Percentiles rank a stretch among this genome's conserved stretches.
These are phyloP conservation scores for Ommatoiulus sabulosus DNA, from an alignment of 2,888 invertebrate species.

Conservation along the genomic window DNA sequence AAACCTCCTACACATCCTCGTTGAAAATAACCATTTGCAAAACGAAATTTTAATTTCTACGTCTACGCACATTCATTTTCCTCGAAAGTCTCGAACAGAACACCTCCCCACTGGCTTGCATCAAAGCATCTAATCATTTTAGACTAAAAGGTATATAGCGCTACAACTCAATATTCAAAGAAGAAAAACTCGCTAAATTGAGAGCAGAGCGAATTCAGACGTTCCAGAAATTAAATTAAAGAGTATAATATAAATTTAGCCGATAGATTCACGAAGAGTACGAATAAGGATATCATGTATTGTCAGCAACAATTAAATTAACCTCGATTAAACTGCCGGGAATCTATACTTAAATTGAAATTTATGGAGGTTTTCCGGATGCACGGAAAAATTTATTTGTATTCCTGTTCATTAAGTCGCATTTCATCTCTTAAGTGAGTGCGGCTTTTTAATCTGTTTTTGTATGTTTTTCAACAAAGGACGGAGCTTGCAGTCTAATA, in stretches of 20 bases:
- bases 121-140: not conserved
- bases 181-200: not conserved
- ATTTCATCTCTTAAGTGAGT: not conserved
- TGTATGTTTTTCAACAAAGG: not conserved
- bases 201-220: not conserved
- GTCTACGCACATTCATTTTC: not conserved
- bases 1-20: not conserved
- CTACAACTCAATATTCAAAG: not conserved
- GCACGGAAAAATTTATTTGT: not conserved
- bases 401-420: not conserved
- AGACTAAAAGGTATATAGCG: not conserved
- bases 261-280: not conserved
- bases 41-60: conserved; percentile 6
- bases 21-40: conserved; percentile 26
- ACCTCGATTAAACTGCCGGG: not conserved
- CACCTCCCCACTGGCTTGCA: not conserved
- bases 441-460: not conserved
- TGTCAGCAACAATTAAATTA: not conserved
- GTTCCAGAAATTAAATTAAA: not conserved
- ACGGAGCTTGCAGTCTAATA: not conserved
- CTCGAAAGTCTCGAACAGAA: not conserved
- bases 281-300: not conserved
- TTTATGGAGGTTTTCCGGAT: not conserved
- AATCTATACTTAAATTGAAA: not conserved
- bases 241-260: not conserved